Conservation (phyloP, 2,797 vertebrate genomes). For the Pangasius krempfi region DNA sequence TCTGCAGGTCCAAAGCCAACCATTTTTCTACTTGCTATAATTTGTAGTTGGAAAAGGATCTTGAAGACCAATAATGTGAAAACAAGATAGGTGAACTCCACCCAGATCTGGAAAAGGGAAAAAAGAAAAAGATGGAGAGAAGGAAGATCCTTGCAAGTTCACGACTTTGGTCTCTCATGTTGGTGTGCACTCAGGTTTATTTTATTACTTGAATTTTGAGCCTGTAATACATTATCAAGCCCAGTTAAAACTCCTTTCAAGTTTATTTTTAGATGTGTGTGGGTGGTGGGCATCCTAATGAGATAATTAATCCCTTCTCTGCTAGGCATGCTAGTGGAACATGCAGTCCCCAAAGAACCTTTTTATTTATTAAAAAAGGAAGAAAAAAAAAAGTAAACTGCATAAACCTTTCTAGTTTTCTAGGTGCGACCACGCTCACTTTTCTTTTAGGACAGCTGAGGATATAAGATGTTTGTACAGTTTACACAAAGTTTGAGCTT, state of each 20-base stretch:
- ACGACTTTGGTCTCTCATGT: background rate
- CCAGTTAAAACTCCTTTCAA: background rate
- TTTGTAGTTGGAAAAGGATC: conserved; percentile 25
- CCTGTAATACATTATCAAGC: background rate
- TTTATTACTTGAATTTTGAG: background rate
- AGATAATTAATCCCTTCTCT: background rate
- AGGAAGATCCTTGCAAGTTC: background rate
- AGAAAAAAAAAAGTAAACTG: background rate
- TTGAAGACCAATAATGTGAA: conserved; percentile 58
- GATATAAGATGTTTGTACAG: background rate
- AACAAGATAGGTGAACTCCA: conserved; percentile 71
- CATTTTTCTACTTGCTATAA: conserved; percentile 68
- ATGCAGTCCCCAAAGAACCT: background rate
- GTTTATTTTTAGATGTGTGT: background rate
- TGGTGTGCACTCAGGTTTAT: background rate
- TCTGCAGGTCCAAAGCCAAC: conserved; percentile 85
- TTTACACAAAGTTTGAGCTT: background rate
- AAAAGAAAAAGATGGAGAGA: background rate
- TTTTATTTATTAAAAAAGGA: too few relatives aligned
- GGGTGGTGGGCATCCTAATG: background rate
- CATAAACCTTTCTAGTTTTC: background rate
- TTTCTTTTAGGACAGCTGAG: background rate
- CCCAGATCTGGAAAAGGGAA: conserved; percentile 60
- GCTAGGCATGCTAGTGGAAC: background rate
- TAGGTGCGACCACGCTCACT: background rate